These are phyloP conservation scores for Latrodectus hesperus DNA, from an alignment of 2,888 invertebrate species.

Conservation along the genomic window DNA sequence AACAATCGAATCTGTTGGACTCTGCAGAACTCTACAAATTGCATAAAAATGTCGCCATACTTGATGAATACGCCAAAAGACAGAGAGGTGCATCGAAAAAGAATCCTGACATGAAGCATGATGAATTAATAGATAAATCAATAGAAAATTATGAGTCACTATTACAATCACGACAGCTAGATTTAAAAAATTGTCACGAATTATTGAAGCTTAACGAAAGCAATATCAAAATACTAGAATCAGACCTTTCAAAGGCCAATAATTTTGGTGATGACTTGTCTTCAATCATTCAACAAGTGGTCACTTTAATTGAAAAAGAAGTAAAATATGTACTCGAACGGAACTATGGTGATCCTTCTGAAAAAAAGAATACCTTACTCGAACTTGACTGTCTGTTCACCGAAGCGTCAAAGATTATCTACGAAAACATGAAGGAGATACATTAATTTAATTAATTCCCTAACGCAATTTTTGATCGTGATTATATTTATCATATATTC, in stretches of 20 bases:
- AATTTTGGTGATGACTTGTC: neutral
- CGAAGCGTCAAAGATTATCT: conserved; percentile 11
- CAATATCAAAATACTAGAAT: conserved; percentile 18
- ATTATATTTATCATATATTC: too few species aligned
- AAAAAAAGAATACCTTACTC: neutral
- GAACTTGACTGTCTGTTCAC: conserved; percentile 11
- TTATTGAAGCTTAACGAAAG: conserved; percentile 10
- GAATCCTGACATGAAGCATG: too few species aligned
- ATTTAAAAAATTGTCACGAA: neutral
- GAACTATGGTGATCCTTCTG: conserved; percentile 6
- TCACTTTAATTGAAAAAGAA: conserved; percentile 8
- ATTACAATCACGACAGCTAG: neutral
- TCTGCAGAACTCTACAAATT: neutral
- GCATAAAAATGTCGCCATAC: too few species aligned
- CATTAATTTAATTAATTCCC: too few species aligned
- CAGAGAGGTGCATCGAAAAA: too few species aligned
- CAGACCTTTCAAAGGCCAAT: neutral
- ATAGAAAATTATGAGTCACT: neutral
- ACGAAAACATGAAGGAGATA: neutral
- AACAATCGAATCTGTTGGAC: neutral
- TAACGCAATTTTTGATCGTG: too few species aligned
- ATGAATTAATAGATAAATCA: neutral
- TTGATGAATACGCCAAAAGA: too few species aligned
- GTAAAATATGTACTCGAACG: neutral
- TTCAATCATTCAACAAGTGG: neutral